Conservation (phyloP, 2,797 vertebrate genomes). For the Emys orbicularis region DNA sequence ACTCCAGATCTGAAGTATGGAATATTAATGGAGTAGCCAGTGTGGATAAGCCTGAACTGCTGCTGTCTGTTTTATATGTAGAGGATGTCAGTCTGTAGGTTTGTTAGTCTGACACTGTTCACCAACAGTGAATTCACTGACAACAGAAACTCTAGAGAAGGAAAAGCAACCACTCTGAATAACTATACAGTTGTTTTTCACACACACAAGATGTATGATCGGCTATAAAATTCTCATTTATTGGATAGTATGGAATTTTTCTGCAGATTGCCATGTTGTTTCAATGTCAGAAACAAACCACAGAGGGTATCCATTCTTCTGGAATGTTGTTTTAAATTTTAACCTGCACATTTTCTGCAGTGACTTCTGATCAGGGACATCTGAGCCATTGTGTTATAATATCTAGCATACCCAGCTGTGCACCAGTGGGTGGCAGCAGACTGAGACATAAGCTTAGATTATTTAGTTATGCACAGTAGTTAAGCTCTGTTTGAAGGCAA, state of each 20-base stretch:
- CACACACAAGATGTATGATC: slow-evolving; percentile 33
- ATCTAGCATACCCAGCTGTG: not conserved
- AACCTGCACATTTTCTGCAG: slow-evolving; percentile 48
- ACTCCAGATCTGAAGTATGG: not conserved
- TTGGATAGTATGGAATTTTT: slow-evolving; percentile 32
- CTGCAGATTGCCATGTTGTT: slow-evolving; percentile 51
- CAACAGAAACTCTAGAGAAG: not conserved
- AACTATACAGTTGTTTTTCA: slow-evolving; percentile 34
- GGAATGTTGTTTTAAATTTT: slow-evolving; percentile 63
- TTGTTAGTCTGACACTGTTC: slow-evolving; percentile 53
- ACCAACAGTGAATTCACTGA: slow-evolving; percentile 45
- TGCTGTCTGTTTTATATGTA: not conserved
- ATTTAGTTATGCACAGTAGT: not conserved
- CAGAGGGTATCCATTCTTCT: slow-evolving; percentile 55
- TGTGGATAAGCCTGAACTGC: not conserved
- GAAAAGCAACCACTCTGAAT: not conserved
- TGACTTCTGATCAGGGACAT: slow-evolving; percentile 38
- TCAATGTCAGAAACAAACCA: slow-evolving; percentile 60
- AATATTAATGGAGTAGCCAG: not conserved
- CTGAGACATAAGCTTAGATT: not conserved
- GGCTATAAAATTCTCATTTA: slow-evolving; percentile 58
- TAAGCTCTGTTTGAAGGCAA: not conserved
- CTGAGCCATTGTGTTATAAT: slow-evolving; percentile 9
- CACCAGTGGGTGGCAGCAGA: slow-evolving; percentile 56
- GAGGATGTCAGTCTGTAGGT: slow-evolving; percentile 18